A percentile compares a stretch with the other conserved stretches of the same genome.
Evolutionary conservation across 2,797 vertebrate genomes (phyloP).

Genomic region (Spea hammondii): DNA sequence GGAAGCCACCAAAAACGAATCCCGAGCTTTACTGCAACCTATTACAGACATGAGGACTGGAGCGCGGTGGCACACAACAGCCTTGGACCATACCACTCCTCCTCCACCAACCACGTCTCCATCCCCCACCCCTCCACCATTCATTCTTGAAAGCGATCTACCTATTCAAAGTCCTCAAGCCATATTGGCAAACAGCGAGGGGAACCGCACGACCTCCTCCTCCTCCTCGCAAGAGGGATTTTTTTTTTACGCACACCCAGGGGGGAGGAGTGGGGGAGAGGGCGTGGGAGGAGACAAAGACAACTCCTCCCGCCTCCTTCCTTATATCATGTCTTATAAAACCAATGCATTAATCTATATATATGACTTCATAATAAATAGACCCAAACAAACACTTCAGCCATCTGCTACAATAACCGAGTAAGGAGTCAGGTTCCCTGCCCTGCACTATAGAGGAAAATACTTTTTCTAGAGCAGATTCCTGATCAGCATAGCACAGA

Average conservation of each 20-base stretch:
- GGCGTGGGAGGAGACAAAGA: conserved; percentile 46
- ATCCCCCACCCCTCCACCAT: conserved; percentile 25
- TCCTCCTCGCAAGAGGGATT: conserved; percentile 46
- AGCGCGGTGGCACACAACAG: neutral
- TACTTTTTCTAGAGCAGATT: neutral
- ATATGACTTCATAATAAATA: neutral
- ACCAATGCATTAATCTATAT: neutral
- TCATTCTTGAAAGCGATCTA: conserved; percentile 46
- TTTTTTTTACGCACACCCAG: conserved; percentile 48
- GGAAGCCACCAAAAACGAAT: conserved; percentile 56
- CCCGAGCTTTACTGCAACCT: conserved; percentile 53
- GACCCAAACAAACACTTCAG: neutral
- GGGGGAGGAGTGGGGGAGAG: conserved; percentile 43
- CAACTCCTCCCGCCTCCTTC: conserved; percentile 40
- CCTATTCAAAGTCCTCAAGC: conserved; percentile 55
- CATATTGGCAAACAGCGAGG: conserved; percentile 37
- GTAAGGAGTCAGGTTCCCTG: no score
- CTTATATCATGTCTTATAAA: conserved; percentile 33
- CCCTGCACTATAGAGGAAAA: neutral
- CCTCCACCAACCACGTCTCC: conserved; percentile 15
- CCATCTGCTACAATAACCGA: neutral
- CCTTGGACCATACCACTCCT: conserved; percentile 10
- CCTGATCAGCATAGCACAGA: neutral
- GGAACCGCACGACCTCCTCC: conserved; percentile 50
- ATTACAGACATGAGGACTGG: conserved; percentile 5